A percentile compares a stretch with the other conserved stretches of the same genome.
Evolutionary conservation across 2,797 vertebrate species (phyloP).

Genomic region (Macroramphosus scolopax): DNA sequence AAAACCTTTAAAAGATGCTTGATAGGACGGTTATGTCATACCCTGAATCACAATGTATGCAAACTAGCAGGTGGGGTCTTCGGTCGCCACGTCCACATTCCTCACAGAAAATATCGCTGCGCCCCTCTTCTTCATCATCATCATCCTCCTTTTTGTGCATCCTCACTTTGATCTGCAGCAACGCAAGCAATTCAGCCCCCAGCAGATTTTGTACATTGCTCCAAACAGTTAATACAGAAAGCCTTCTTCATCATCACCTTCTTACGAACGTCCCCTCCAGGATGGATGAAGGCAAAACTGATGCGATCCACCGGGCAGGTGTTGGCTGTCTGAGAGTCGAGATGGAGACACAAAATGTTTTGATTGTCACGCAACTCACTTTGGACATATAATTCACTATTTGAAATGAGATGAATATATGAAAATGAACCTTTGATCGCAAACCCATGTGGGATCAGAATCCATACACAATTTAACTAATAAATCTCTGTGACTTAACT

Average conservation of each 20-base stretch:
- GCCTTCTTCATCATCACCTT: too few species aligned
- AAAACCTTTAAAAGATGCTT: background rate
- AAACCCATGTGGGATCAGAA: too few species aligned
- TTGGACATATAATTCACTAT: background rate
- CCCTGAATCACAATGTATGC: constrained; percentile 85
- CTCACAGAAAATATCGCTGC: too few species aligned
- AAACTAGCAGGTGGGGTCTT: constrained; percentile 81
- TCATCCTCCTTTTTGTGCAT: constrained; percentile 32
- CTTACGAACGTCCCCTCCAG: constrained; percentile 77
- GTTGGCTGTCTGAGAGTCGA: constrained; percentile 80
- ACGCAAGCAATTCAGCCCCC: background rate
- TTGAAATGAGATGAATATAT: background rate
- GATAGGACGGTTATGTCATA: constrained; percentile 57
- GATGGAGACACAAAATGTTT: background rate
- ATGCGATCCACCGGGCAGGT: constrained; percentile 88
- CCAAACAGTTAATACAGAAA: too few species aligned
- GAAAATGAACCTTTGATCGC: too few species aligned
- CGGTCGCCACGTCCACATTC: constrained; percentile 85
- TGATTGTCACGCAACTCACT: background rate
- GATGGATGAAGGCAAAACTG: constrained; percentile 77
- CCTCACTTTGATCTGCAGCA: constrained; percentile 77
- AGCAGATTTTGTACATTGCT: too few species aligned
- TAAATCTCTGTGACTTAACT: too few species aligned
- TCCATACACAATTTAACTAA: too few species aligned
- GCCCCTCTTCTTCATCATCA: constrained; percentile 53